Base-by-base conservation (phyloP, 2,888 invertebrate genomes). In the Frankliniella intonsa region DNA sequence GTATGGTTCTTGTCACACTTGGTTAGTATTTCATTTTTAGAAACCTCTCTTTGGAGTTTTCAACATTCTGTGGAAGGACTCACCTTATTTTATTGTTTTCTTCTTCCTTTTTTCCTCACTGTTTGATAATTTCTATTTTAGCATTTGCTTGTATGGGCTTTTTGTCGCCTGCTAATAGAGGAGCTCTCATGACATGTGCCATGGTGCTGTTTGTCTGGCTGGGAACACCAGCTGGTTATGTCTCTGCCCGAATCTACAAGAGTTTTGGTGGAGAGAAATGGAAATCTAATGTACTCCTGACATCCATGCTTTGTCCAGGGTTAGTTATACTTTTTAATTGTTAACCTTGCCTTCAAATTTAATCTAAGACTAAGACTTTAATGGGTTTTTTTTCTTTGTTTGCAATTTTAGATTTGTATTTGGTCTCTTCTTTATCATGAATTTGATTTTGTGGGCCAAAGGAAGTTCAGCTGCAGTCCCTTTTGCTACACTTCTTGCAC, bases 131-230 rank as follows among this genome's bases (percentile, higher is more conserved):
- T 38, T 38, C 38, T 38, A 38, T 84, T 88, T 81, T 87, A 92
- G 97, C 96, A 22, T 99, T 99, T 89, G 99, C 99, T n/a, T 99
- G 99, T 88, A 92, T 99, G 84, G 99, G 99, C 82, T 99, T 99
- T 90, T 91, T 99, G 82, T 99, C 98, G 14, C 99, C 99, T 0
- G 99, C 99, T 8, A 99, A 99, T 89, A 93, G 99, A 86, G 99
- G 99, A 12, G 97, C 98, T 0, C 89, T 99, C 83, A 99, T 99
- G 98, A 99, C 99, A 0, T 99, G 98, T 87, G 95, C 97, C 50
- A 93, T 99, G 91, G 96, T 99, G 0, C 91, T 98, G 84, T 99
- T 96, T 90, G 99, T 99, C n/a, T 92, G 98, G 84, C 91, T 99
- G 55, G 99, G 99, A 17, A 97, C 97, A 0, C 97, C 96, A 0